phyloP scores from a whole-genome alignment of 2,797 vertebrate genomes.

The Gymnothorax reevesii region DNA sequence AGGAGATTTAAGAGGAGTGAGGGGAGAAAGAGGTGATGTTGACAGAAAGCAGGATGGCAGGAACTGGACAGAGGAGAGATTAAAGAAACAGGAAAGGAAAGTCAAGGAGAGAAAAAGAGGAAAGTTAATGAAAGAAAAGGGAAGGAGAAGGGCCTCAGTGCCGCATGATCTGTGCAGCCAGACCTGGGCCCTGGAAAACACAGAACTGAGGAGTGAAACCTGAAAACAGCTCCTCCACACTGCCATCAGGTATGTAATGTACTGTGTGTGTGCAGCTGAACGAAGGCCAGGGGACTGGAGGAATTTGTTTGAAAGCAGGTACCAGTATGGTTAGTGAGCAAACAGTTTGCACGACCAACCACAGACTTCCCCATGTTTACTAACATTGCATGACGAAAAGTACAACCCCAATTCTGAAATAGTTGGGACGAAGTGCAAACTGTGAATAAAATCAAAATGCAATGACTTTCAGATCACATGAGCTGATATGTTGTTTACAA shows the following conservation, averaged over 20 bases:
- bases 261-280: not conserved
- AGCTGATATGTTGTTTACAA: too few species aligned
- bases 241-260: not conserved
- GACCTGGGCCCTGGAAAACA: not conserved
- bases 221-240: not conserved
- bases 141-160: conserved; percentile 8
- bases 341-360: not conserved
- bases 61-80: not conserved
- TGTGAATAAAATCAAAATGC: too few species aligned
- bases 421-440: too few species aligned
- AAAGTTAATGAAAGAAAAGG: too few species aligned
- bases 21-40: not conserved
- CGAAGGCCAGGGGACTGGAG: not conserved
- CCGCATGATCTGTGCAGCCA: not conserved
- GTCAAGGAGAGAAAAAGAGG: not conserved
- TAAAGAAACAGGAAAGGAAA: conserved; percentile 10
- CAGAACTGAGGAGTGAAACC: too few species aligned
- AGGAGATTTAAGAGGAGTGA: not conserved
- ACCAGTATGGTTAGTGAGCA: not conserved
- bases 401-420: too few species aligned
- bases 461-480: too few species aligned
- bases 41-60: conserved; percentile 6
- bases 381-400: not conserved
- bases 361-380: not conserved
- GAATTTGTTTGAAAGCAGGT: not conserved